Evolutionary conservation across 2,888 invertebrate genomes (phyloP), one percentile per base, ranked within the genome.

Genomic region (Cataglyphis albicans): DNA sequence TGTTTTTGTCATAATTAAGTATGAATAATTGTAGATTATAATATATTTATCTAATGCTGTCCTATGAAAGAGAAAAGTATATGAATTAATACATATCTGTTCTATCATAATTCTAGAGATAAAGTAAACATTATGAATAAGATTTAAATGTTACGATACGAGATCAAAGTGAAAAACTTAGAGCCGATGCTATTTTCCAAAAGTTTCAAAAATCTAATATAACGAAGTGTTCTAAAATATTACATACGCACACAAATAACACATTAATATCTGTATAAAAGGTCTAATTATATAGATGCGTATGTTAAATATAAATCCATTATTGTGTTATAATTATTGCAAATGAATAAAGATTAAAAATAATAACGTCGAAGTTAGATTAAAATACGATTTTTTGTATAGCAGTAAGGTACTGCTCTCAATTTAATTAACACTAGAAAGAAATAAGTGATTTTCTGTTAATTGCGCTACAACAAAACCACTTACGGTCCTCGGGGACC

Each of bases 401-500:
- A 3, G 18, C 29, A 15, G 18, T 9, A n/a, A 48, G 38, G 0
- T 15, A 25, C 18, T 5, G 15, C 32, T 48, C 63, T 18, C 41
- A 12, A 61, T 67, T 67, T 76, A 78, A 63, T 64, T 65, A 63
- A 81, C 64, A 18, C 35, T 15, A 41, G 12, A 55, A 63, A 32
- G 41, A 44, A 81, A 52, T 61, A 67, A 44, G 41, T n/a, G 63
- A 78, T 83, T 67, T 81, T 21, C 74, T 57, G 83, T 83, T 83
- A 85, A 84, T 84, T 81, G 67, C 83, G 12, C 38, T 29, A 29
- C 29, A 65, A 41, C 73, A 68, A 80, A 89, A 65, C 70, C 65
- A 63, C 52, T 82, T 78, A 81, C 74, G 75, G 67, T 76, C 64
- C 12, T 35, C 55, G n/a, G 73, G 48, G 41, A 70, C 76, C 68